Evolutionary conservation across 2,888 invertebrate genomes (phyloP).

Genomic region (Noctua pronuba): DNA sequence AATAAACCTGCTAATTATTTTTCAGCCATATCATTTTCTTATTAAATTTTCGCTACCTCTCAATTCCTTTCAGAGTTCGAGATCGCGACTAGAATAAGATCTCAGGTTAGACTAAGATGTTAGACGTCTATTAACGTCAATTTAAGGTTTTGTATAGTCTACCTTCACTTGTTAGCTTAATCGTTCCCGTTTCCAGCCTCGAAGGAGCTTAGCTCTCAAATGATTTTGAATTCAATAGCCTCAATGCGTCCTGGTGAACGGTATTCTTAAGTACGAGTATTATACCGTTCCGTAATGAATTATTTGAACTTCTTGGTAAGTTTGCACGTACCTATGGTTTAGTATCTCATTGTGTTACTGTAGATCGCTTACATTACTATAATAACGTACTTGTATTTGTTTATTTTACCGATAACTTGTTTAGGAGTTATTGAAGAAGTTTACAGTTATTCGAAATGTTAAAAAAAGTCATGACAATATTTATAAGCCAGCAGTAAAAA

Average conservation of each 20-base stretch:
- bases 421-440: not conserved
- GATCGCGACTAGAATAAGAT: constrained; percentile 47
- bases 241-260: constrained; percentile 51
- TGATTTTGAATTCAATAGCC: constrained; percentile 62
- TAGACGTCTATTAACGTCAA: constrained; percentile 64
- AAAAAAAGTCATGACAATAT: not conserved
- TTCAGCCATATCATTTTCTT: not conserved
- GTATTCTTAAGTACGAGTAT: constrained; percentile 52
- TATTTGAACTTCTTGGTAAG: constrained; percentile 42
- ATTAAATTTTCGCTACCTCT: constrained; percentile 29
- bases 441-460: not conserved
- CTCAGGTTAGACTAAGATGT: constrained; percentile 58
- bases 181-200: constrained; percentile 54
- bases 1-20: not conserved
- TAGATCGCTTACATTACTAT: not conserved
- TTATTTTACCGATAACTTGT: not conserved
- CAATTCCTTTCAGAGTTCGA: constrained; percentile 21
- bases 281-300: constrained; percentile 50
- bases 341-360: not conserved
- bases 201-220: constrained; percentile 45
- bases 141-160: constrained; percentile 54
- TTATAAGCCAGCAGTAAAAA: not conserved
- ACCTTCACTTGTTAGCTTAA: constrained; percentile 62
- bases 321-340: constrained; percentile 1
- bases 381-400: not conserved